phyloP scores from a whole-genome alignment of 2,888 invertebrate species.

The Eilema caniola region DNA sequence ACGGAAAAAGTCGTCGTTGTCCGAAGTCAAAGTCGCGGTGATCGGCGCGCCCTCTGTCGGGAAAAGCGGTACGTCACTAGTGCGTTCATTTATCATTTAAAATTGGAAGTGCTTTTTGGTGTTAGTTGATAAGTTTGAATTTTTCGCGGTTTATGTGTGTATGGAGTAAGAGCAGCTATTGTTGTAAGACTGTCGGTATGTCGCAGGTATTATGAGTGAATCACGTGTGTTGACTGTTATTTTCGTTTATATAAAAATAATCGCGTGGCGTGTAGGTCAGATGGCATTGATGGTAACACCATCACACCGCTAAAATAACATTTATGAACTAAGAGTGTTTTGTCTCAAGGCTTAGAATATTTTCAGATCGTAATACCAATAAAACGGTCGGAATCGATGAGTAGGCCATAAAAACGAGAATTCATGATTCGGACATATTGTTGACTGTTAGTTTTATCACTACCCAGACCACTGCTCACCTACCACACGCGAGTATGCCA shows the following conservation, averaged over 20 bases:
- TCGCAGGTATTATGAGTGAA: constrained; percentile 18
- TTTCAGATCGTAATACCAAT: constrained; percentile 51
- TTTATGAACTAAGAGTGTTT: constrained; percentile 53
- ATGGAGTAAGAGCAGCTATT: neutral
- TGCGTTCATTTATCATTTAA: constrained; percentile 26
- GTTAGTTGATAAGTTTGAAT: constrained; percentile 31
- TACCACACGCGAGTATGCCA: neutral
- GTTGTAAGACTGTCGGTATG: neutral
- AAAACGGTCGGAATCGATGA: constrained; percentile 46
- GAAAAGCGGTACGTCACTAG: constrained; percentile 93
- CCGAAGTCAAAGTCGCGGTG: constrained; percentile 96
- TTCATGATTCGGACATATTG: constrained; percentile 37
- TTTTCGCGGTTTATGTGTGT: constrained; percentile 11
- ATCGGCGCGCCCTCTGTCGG: constrained; percentile 96
- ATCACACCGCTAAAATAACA: constrained; percentile 50
- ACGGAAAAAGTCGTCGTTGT: constrained; percentile 95
- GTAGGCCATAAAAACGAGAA: constrained; percentile 46
- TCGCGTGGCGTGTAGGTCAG: constrained; percentile 28
- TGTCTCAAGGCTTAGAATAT: constrained; percentile 56
- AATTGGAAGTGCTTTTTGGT: constrained; percentile 24
- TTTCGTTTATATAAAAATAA: constrained; percentile 42
- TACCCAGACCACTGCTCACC: neutral
- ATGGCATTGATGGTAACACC: constrained; percentile 32
- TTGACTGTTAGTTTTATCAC: neutral
- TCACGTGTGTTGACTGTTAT: constrained; percentile 24